Evolutionary conservation across 2,113 vertebrate genomes (phyloP).

Genomic region (Tretioscincus oriximinensis): DNA sequence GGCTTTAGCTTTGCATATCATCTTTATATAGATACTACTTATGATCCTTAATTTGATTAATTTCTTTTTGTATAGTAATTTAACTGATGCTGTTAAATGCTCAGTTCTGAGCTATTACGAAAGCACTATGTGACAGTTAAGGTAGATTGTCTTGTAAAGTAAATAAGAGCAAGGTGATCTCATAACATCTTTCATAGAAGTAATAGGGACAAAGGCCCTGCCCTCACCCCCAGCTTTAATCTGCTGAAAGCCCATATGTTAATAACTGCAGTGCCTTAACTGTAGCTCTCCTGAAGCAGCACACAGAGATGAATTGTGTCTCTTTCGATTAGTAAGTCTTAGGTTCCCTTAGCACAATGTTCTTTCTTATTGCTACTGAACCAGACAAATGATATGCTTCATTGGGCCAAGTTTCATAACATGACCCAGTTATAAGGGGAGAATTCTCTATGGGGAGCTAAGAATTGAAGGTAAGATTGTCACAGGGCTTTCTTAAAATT

Average conservation of each 20-base stretch:
- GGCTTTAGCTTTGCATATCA: not conserved
- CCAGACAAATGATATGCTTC: not conserved
- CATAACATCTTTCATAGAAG: not conserved
- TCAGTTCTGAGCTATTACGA: not conserved
- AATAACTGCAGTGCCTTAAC: slow-evolving; percentile 24
- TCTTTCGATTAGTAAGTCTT: slow-evolving; percentile 15
- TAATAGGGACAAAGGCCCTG: not conserved
- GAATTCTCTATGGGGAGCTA: slow-evolving; percentile 9
- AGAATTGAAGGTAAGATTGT: not conserved
- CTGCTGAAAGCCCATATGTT: slow-evolving; percentile 29
- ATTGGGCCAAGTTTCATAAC: slow-evolving; percentile 1
- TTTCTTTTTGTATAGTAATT: not conserved
- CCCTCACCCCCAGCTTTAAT: not conserved
- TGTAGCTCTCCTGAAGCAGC: not conserved
- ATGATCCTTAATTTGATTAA: not conserved
- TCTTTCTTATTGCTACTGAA: not conserved
- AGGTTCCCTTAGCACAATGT: not conserved
- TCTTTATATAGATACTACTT: not conserved
- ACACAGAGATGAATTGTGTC: too few species aligned
- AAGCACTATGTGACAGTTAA: not conserved
- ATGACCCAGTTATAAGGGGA: accelerated
- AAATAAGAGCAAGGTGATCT: not conserved
- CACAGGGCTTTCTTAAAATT: too few species aligned
- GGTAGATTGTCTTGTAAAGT: not conserved
- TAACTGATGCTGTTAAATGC: too few species aligned